Percentiles rank a stretch among this genome's conserved stretches.
Conservation (phyloP, 2,888 invertebrate genomes). For the Pediacus dermestoides region DNA sequence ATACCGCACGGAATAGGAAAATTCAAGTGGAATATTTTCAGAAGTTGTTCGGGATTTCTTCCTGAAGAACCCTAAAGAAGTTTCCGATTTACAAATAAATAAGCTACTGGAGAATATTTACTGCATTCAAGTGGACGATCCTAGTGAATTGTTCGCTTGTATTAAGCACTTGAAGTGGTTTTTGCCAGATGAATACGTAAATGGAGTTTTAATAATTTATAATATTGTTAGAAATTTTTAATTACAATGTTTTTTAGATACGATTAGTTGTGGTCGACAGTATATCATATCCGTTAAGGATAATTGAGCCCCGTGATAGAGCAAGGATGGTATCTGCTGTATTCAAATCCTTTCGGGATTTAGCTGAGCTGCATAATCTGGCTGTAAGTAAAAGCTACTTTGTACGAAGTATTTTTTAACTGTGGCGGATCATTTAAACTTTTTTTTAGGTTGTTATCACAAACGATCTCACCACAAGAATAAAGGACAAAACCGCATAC, state of each 20-base stretch:
- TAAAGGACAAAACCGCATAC: not conserved
- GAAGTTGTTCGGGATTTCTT: too few relatives aligned
- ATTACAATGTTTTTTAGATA: not conserved
- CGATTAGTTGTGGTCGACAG: not conserved
- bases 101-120: not conserved
- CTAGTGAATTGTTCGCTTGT: not conserved
- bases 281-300: not conserved
- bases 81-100: not conserved
- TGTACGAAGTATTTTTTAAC: not conserved
- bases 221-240: not conserved
- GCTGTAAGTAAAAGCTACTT: not conserved
- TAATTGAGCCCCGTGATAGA: not conserved
- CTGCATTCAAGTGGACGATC: not conserved
- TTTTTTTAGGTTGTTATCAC: constrained; percentile 1
- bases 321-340: too few relatives aligned
- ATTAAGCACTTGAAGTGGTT: not conserved
- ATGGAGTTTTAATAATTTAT: not conserved
- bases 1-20: too few relatives aligned
- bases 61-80: not conserved
- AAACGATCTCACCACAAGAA: constrained; percentile 1
- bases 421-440: too few relatives aligned
- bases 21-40: too few relatives aligned
- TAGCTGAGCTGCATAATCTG: not conserved
- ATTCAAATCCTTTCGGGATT: not conserved
- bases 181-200: not conserved